Evolutionary conservation across 2,113 vertebrate genomes (phyloP).

Genomic region (Gavia stellata): DNA sequence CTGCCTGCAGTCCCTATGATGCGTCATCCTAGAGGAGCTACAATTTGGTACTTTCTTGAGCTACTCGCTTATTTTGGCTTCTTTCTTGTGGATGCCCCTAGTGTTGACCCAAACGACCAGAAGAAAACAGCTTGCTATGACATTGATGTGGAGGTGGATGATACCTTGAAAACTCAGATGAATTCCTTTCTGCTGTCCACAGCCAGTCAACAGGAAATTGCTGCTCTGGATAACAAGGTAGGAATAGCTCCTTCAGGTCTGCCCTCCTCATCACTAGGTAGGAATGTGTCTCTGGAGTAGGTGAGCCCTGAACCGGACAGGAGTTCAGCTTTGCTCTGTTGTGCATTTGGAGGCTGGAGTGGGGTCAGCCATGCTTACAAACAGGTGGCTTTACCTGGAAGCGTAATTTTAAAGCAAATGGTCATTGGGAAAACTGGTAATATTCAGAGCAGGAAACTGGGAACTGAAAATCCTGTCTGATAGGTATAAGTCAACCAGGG

Average conservation of each 20-base stretch:
- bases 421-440: neutral
- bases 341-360: neutral
- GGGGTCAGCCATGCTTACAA: neutral
- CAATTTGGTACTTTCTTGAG: neutral
- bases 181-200: slow-evolving; percentile 98
- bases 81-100: slow-evolving; percentile 35
- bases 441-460: neutral
- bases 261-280: neutral
- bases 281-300: neutral
- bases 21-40: neutral
- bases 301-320: neutral
- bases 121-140: slow-evolving; percentile 99
- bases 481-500: neutral
- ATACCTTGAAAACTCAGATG: slow-evolving; percentile 99
- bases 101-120: slow-evolving; percentile 98
- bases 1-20: neutral
- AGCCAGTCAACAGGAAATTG: slow-evolving; percentile 97
- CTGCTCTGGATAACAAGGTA: slow-evolving; percentile 98
- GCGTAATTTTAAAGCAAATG: neutral
- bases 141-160: slow-evolving; percentile 98
- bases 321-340: neutral
- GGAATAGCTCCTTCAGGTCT: neutral
- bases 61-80: neutral
- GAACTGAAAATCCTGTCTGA: neutral
- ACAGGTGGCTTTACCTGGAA: neutral